Conservation (phyloP, 1,140 invertebrate genomes). For the Bactericera cockerelli region DNA sequence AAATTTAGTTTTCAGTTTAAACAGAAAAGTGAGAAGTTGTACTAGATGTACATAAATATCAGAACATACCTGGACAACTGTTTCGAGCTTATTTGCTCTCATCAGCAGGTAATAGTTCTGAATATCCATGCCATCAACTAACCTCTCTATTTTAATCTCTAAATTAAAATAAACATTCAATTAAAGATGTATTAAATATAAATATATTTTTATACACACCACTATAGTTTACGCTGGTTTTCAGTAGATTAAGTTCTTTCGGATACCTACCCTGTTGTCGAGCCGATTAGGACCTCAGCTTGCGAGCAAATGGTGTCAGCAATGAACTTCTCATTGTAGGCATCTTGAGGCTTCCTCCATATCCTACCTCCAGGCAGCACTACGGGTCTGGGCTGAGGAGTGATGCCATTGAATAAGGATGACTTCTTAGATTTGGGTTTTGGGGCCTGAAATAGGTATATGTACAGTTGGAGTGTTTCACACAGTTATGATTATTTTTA, state of each 20-base stretch:
- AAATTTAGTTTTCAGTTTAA: no score
- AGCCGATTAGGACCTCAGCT: conserved; percentile 57
- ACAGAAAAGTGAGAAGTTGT: no score
- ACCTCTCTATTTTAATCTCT: no score
- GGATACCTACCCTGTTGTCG: conserved; percentile 52
- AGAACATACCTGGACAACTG: no score
- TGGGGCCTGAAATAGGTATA: background rate
- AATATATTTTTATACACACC: background rate
- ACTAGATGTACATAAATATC: no score
- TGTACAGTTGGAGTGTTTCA: no score
- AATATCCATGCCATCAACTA: no score
- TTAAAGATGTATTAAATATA: background rate
- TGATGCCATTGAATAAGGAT: conserved; percentile 22
- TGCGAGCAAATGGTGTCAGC: conserved; percentile 54
- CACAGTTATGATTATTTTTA: no score
- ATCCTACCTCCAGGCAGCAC: conserved; percentile 49
- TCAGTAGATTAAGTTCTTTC: background rate
- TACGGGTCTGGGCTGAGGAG: conserved; percentile 37
- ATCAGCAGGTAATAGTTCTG: no score
- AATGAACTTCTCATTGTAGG: conserved; percentile 60
- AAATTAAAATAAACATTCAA: background rate
- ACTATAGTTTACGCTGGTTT: background rate
- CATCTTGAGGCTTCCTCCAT: conserved; percentile 58
- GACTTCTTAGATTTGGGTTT: background rate
- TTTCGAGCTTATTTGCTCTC: no score